These are phyloP conservation scores for Lordiphosa mommai DNA, from an alignment of 1,140 invertebrate species.

Conservation along the genomic window DNA sequence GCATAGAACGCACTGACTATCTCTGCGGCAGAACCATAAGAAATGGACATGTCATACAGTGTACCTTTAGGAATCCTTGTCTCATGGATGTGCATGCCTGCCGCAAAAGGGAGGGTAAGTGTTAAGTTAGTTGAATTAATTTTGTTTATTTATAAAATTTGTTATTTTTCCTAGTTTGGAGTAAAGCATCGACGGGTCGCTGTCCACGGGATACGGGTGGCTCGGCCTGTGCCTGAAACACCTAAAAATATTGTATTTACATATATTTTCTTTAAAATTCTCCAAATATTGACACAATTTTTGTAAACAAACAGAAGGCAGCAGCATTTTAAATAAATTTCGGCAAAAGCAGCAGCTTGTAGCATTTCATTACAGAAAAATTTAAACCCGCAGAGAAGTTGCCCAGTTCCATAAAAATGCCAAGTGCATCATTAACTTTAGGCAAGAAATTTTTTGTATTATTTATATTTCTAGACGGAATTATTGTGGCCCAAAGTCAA, in stretches of 20 bases:
- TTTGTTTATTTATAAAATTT: background rate
- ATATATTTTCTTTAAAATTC: slow-evolving; percentile 24
- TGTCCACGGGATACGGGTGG: slow-evolving; percentile 24
- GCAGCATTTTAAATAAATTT: slow-evolving; percentile 7
- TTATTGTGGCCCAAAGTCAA: slow-evolving; percentile 18
- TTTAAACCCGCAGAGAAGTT: background rate
- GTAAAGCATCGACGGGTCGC: slow-evolving; percentile 26
- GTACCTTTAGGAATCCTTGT: slow-evolving; percentile 25
- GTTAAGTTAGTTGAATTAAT: too few species aligned
- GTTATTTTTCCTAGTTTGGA: slow-evolving; percentile 25
- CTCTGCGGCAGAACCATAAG: slow-evolving; percentile 31
- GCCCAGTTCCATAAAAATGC: slow-evolving; percentile 19
- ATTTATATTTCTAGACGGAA: slow-evolving; percentile 14
- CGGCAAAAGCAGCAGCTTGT: slow-evolving; percentile 9
- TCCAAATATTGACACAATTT: slow-evolving; percentile 63
- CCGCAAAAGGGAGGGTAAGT: slow-evolving; percentile 15
- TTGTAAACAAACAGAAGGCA: slow-evolving; percentile 15
- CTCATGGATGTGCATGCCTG: slow-evolving; percentile 26
- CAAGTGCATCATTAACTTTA: slow-evolving; percentile 9
- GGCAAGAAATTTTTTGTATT: slow-evolving; percentile 13
- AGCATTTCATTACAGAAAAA: slow-evolving; percentile 27
- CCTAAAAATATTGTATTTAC: slow-evolving; percentile 2
- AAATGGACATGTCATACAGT: slow-evolving; percentile 13
- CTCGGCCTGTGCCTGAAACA: slow-evolving; percentile 7
- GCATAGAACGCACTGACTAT: slow-evolving; percentile 3